phyloP scores from a whole-genome alignment of 2,797 vertebrate genomes.

The Prunella strophiata region DNA sequence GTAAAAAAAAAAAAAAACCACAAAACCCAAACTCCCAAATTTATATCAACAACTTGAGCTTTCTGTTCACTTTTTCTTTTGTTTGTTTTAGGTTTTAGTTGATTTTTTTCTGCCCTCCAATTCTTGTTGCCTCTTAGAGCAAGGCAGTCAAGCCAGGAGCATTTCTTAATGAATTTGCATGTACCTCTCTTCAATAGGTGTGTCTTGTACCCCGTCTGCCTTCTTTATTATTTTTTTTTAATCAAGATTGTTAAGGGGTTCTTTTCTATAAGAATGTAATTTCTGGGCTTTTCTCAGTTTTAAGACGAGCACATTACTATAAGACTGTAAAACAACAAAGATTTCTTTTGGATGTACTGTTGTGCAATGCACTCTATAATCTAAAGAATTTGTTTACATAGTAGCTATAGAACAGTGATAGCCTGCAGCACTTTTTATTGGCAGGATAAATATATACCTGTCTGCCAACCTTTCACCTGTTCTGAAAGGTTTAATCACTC shows the following conservation, averaged over 20 bases:
- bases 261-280: neutral
- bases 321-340: neutral
- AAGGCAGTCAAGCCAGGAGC: neutral
- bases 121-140: neutral
- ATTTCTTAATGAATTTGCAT: neutral
- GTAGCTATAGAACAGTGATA: neutral
- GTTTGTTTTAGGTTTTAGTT: neutral
- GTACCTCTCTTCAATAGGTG: neutral
- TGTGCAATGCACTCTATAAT: neutral
- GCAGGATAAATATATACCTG: neutral
- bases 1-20: neutral
- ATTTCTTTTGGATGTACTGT: neutral
- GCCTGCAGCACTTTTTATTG: neutral
- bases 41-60: neutral
- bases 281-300: neutral
- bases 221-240: neutral
- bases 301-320: neutral
- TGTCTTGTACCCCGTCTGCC: rapidly evolving
- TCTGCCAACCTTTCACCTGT: conserved; percentile 8
- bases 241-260: neutral
- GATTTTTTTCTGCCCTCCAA: neutral
- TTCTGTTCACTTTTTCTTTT: neutral
- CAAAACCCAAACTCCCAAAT: rapidly evolving
- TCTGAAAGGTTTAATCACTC: neutral
- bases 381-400: neutral